Base-by-base conservation (phyloP, 37 sponge, comb jelly and placozoan species). In the Corticium candelabrum region DNA sequence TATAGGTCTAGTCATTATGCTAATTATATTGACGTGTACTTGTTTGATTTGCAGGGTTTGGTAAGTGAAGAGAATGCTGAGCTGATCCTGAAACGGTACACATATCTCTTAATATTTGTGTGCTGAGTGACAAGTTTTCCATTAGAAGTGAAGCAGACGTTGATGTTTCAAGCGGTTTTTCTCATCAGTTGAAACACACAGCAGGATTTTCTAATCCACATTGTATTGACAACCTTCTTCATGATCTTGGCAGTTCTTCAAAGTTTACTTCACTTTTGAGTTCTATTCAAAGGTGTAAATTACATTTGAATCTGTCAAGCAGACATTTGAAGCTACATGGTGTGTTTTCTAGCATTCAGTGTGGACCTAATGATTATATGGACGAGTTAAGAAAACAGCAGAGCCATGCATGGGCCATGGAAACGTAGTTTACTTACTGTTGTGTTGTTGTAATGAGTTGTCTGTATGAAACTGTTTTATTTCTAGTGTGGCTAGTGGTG, bases 341-440 rank as follows among this genome's bases (percentile, higher is more conserved):
- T 0, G 41, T 31, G 1, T 27, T 15, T 69, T 83, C 0, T 56
- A 87, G 88, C 56, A 69, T 78, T 38, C 77, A 68, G 0, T 85
- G 75, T 70, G 40, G 84, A 2, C 40, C 71, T 4, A 77, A 39
- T 31, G 83, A 87, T 21, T 91, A 83, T 50, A 30, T 34, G 35
- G 83, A 83, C 77, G 68, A 57, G 21, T 73, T 91, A 69, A 77
- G 86, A 5, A 88, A 81, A 35, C 72, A 50, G 0, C 92, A 91
- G 79, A 76, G 86, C 57, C 11, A 35, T 5, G 85, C 83, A 30
- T 87, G 85, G 85, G 87, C 92, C 2, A 83, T 88, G 86, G 88
- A 91, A 32, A 80, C 67, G 92, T 91, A 67, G 83, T 82, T 37
- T 1, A 0, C 2, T 68, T 41, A 2, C 4, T n/a, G n/a, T n/a